These are phyloP conservation scores for Pomacea maculata DNA, from an alignment of 1,140 invertebrate genomes.

Conservation along the genomic window DNA sequence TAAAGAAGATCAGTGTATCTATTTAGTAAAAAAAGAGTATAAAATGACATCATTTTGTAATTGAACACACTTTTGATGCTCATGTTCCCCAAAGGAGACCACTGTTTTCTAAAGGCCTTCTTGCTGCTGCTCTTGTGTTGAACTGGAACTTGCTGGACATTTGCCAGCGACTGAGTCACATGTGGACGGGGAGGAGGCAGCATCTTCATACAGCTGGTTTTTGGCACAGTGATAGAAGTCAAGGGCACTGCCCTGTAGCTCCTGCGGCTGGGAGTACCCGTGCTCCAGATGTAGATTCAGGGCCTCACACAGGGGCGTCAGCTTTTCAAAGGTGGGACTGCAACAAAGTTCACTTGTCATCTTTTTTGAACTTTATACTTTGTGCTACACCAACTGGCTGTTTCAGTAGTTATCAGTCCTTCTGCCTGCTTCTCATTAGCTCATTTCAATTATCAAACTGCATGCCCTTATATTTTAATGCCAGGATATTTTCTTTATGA, in stretches of 20 bases:
- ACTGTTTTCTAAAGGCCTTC: not conserved
- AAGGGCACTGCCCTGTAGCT: slow-evolving; percentile 52
- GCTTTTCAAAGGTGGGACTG: slow-evolving; percentile 56
- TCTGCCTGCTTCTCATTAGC: too few relatives aligned
- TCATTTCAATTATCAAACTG: too few relatives aligned
- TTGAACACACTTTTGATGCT: too few relatives aligned
- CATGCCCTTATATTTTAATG: too few relatives aligned
- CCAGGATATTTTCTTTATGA: too few relatives aligned
- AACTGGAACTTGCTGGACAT: slow-evolving; percentile 2
- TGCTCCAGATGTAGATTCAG: slow-evolving; percentile 53
- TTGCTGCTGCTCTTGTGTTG: not conserved
- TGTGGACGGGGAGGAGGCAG: slow-evolving; percentile 17
- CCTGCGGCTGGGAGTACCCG: slow-evolving; percentile 39
- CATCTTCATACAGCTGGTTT: slow-evolving; percentile 28
- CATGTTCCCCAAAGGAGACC: too few relatives aligned
- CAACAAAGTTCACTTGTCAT: slow-evolving; percentile 15
- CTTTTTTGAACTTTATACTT: too few relatives aligned
- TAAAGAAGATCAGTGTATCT: too few relatives aligned
- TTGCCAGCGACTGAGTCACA: slow-evolving; percentile 1
- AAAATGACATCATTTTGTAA: too few relatives aligned
- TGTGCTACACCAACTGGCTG: too few relatives aligned
- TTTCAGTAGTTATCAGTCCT: too few relatives aligned
- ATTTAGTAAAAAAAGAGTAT: too few relatives aligned
- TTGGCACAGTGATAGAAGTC: slow-evolving; percentile 41
- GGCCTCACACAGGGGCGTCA: slow-evolving; percentile 49